Conservation (phyloP, 2,113 vertebrate species). For the Ceyx melanurus region DNA sequence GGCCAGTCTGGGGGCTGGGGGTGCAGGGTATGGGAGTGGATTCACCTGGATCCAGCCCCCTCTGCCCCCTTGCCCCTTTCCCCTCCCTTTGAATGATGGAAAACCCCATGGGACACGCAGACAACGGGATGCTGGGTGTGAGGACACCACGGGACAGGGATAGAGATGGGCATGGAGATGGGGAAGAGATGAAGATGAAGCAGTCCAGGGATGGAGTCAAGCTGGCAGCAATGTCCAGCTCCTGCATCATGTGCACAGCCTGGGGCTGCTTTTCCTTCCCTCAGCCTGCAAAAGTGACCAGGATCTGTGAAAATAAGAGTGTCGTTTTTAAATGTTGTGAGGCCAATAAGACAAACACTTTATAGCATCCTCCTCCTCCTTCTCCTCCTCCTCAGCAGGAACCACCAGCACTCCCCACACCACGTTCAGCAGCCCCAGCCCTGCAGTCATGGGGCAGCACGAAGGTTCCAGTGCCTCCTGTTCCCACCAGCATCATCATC, state of each 20-base stretch:
- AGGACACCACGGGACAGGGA: not conserved
- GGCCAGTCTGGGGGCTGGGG: not conserved
- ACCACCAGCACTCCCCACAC: accelerated
- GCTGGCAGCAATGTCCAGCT: not conserved
- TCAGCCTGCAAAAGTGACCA: not conserved
- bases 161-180: not conserved
- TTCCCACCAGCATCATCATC: accelerated
- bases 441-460: accelerated
- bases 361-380: not conserved
- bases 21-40: not conserved
- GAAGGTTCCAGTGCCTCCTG: not conserved
- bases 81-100: not conserved
- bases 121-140: accelerated
- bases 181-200: not conserved
- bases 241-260: not conserved
- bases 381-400: not conserved
- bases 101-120: not conserved
- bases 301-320: not conserved
- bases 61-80: not conserved
- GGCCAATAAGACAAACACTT: not conserved
- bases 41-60: accelerated
- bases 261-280: not conserved
- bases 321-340: not conserved
- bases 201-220: not conserved
- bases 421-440: not conserved